Evolutionary conservation across 2,888 invertebrate species (phyloP), one percentile per base, ranked within the genome.

Genomic region (Brachycybe producta): DNA sequence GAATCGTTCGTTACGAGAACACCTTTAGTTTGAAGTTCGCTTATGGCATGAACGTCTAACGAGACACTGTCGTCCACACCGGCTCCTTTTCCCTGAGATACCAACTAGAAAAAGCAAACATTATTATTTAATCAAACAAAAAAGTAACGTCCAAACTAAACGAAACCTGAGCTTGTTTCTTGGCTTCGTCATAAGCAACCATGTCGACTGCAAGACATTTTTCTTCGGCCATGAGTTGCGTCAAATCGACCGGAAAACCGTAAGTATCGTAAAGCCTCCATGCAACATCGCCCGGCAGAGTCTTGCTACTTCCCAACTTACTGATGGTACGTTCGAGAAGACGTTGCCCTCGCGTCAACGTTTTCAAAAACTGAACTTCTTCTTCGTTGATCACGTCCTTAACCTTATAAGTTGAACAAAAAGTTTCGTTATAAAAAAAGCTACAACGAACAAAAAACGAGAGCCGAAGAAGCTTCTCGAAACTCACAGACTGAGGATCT

Each of bases 251-350:
- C 1, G 98, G 98, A 66, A 99, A 99, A 17, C 98, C 98, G 65
- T 97, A 98, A 0, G 98, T 99, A 64, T 98, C 98, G 68, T 99
- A 98, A 50, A 98, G 72, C 52, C 94, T 77, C 98, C 98, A 98
- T 1, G 97, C 95, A 43, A 98, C 80, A 68, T 97, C 91, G 49
- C 97, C 73, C 32, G 95, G 94, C 55, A 97, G 73, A 41, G 77
- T 71, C 63, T 78, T 81, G 4, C 67, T 64, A 1, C 75, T 61
- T 13, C 61, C 79, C 30, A 95, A 70, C 66, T 90, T 91, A 49
- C 76, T 75, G 55, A 97, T 84, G 2, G 94, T 92, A 61, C 92
- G 78, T 66, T 94, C 85, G 8, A 98, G 73, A 38, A 98, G 72
- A 66, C 83, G 84, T 57, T 87, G 79, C 1, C 98, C 98, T 55